Conservation (phyloP, 2,797 vertebrate species). For the Xiphophorus birchmanni region DNA sequence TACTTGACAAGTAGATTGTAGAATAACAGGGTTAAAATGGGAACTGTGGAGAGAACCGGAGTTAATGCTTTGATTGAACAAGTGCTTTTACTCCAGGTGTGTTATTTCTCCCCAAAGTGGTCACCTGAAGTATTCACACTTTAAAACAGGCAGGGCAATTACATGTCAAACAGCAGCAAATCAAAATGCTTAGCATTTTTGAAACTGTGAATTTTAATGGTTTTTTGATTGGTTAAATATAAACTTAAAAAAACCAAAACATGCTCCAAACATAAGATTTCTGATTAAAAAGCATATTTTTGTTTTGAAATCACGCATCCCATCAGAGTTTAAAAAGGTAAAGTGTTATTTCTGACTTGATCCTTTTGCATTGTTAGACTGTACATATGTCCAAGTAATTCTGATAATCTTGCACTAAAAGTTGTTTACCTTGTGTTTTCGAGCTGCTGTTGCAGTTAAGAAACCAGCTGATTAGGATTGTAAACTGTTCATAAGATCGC, state of each 20-base stretch:
- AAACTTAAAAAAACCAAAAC: background rate
- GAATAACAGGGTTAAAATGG: background rate
- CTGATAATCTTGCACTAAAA: background rate
- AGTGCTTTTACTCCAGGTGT: background rate
- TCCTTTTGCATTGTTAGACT: no score
- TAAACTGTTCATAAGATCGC: background rate
- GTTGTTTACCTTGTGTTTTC: background rate
- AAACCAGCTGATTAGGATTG: background rate
- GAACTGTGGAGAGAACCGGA: rapidly evolving
- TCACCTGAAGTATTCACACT: background rate
- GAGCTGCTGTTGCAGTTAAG: background rate
- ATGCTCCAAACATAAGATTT: background rate
- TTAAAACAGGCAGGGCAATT: background rate
- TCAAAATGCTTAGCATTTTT: background rate
- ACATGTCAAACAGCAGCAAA: background rate
- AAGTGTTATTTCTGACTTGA: background rate
- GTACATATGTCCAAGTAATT: no score
- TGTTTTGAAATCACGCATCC: background rate
- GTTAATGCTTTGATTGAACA: background rate
- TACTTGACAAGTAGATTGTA: background rate
- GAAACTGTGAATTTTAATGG: background rate
- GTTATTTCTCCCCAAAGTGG: background rate
- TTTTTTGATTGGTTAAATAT: background rate
- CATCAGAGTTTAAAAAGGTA: background rate
- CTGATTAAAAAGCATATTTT: background rate